phyloP scores from a whole-genome alignment of 2,888 invertebrate species.

The Tachina lurida region DNA sequence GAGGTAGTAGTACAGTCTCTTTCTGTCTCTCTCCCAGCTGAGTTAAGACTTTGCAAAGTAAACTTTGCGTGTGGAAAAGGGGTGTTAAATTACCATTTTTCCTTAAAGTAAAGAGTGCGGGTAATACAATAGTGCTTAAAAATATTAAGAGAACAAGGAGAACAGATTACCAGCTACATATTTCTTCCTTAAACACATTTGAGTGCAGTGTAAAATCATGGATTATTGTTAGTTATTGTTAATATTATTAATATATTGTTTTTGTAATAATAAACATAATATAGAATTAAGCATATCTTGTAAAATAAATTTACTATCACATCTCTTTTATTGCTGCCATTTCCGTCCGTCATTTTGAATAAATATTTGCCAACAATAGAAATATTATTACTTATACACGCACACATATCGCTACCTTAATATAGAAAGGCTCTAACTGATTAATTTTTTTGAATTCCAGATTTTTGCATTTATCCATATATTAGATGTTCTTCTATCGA shows the following conservation, averaged over 20 bases:
- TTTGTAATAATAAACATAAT: conserved; percentile 40
- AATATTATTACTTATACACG: not conserved
- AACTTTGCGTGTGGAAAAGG: too few species aligned
- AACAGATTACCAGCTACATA: conserved; percentile 12
- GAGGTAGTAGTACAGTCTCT: too few species aligned
- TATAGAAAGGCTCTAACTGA: too few species aligned
- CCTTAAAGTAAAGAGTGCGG: not conserved
- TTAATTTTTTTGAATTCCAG: too few species aligned
- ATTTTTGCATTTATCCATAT: too few species aligned
- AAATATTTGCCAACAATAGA: not conserved
- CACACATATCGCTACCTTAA: too few species aligned
- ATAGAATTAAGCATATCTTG: conserved; percentile 45
- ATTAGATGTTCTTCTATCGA: too few species aligned
- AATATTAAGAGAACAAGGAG: conserved; percentile 12
- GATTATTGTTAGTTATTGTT: conserved; percentile 27
- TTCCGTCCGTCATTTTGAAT: not conserved
- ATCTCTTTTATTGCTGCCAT: conserved; percentile 49
- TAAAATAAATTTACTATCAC: conserved; percentile 71
- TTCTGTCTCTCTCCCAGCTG: too few species aligned
- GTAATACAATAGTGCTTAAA: conserved; percentile 11
- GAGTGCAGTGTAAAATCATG: conserved; percentile 37
- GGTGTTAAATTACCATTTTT: not conserved
- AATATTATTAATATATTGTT: conserved; percentile 1
- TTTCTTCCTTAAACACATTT: conserved; percentile 11
- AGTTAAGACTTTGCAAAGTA: too few species aligned